Evolutionary conservation across 2,113 vertebrate species (phyloP).

Genomic region (Amia ocellicauda): DNA sequence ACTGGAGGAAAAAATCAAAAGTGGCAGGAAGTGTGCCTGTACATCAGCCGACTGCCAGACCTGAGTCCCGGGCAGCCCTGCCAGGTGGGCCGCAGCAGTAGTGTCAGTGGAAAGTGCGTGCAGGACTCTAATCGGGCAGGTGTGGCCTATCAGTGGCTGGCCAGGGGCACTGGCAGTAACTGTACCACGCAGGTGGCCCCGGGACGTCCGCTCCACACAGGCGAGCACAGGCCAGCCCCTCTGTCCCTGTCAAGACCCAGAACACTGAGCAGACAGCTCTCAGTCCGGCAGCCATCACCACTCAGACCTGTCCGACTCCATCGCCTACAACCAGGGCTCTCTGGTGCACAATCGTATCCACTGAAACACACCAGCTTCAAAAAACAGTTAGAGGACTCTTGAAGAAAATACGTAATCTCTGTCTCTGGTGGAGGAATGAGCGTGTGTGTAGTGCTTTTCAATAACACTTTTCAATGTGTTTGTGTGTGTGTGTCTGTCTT

Average conservation of each 20-base stretch:
- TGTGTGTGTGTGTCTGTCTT: constrained; percentile 4
- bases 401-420: too few species aligned
- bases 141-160: constrained; percentile 67
- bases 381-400: too few species aligned
- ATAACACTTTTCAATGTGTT: not conserved
- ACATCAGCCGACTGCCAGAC: constrained; percentile 77
- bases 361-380: too few species aligned
- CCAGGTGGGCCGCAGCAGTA: constrained; percentile 64
- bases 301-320: constrained; percentile 54
- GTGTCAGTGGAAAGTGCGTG: constrained; percentile 74
- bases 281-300: constrained; percentile 57
- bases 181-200: constrained; percentile 72
- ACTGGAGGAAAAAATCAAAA: constrained; percentile 64
- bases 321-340: constrained; percentile 47
- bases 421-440: too few species aligned
- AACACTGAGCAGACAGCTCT: constrained; percentile 72
- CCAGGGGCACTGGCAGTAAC: constrained; percentile 69
- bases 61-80: constrained; percentile 63
- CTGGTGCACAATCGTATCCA: too few species aligned
- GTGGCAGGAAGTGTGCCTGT: constrained; percentile 74
- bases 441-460: not conserved
- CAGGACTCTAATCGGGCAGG: constrained; percentile 75
- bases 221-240: constrained; percentile 67
- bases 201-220: constrained; percentile 60
- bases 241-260: constrained; percentile 70